These are phyloP conservation scores for Oscheius onirici DNA, from an alignment of 2,888 invertebrate genomes.

Conservation along the genomic window DNA sequence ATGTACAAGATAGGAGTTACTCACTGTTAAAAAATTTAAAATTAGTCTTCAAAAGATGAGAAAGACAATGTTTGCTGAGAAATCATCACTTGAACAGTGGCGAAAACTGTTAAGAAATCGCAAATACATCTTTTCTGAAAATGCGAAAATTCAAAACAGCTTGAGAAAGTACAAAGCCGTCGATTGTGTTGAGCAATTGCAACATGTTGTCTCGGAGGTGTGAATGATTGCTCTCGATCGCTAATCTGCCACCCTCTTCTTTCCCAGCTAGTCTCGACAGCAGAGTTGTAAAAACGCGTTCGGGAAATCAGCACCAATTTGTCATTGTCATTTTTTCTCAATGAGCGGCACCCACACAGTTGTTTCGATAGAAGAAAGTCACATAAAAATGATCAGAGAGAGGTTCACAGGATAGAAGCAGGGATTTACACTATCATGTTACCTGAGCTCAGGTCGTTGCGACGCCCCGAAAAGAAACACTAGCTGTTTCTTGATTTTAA, in stretches of 20 bases:
- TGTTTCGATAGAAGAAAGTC: not conserved
- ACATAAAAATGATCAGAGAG: not conserved
- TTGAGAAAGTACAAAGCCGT: not conserved
- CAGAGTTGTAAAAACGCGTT: constrained; percentile 6
- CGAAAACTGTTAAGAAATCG: too few relatives aligned
- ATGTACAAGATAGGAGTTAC: not conserved
- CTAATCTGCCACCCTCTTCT: constrained; percentile 2
- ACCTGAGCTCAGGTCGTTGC: not conserved
- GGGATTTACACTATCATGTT: constrained; percentile 24
- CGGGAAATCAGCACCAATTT: constrained; percentile 22
- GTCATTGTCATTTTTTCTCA: constrained; percentile 31
- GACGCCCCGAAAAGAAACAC: constrained; percentile 21
- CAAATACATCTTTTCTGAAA: too few relatives aligned
- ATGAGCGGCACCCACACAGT: not conserved
- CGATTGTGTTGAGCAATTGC: constrained; percentile 14
- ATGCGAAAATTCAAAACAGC: too few relatives aligned
- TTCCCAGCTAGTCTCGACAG: not conserved
- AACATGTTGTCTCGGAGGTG: constrained; percentile 19
- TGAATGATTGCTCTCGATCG: constrained; percentile 13
- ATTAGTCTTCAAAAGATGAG: not conserved
- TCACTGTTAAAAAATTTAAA: constrained; percentile 1
- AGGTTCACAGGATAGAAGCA: constrained; percentile 1
- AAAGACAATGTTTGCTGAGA: too few relatives aligned
- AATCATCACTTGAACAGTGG: too few relatives aligned
- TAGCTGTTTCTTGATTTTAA: not conserved